phyloP scores from a whole-genome alignment of 2,113 vertebrate species.

The Lycaon pictus region DNA sequence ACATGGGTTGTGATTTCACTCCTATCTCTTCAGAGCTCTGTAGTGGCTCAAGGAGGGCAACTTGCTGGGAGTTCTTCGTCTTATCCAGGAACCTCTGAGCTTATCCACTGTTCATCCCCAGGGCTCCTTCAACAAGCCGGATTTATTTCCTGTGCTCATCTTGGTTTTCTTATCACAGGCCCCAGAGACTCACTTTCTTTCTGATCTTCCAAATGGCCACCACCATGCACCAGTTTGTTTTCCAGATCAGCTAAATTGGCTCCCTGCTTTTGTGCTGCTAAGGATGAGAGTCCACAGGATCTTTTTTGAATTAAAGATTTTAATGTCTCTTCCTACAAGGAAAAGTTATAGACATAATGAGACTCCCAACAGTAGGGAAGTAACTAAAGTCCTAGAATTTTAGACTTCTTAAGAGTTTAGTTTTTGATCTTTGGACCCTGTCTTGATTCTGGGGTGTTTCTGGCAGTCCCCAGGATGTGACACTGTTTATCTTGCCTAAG shows the following conservation, averaged over 20 bases:
- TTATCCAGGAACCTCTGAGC: neutral
- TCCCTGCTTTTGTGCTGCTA: neutral
- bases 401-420: neutral
- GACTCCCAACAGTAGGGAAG: neutral
- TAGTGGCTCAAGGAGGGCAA: neutral
- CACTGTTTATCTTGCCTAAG: neutral
- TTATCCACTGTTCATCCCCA: neutral
- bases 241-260: neutral
- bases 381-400: neutral
- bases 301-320: constrained; percentile 5
- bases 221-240: neutral
- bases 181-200: neutral
- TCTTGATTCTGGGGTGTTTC: neutral
- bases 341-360: neutral
- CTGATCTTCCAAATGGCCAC: neutral
- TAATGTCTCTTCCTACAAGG: neutral
- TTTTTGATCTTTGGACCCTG: neutral
- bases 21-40: neutral
- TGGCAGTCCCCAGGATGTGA: neutral
- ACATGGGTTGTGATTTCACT: neutral
- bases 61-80: neutral
- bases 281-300: neutral
- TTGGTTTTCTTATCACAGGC: neutral
- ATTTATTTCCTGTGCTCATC: neutral
- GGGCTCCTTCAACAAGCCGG: neutral